Conservation (phyloP, 2,113 vertebrate genomes). For the Alces alces region DNA sequence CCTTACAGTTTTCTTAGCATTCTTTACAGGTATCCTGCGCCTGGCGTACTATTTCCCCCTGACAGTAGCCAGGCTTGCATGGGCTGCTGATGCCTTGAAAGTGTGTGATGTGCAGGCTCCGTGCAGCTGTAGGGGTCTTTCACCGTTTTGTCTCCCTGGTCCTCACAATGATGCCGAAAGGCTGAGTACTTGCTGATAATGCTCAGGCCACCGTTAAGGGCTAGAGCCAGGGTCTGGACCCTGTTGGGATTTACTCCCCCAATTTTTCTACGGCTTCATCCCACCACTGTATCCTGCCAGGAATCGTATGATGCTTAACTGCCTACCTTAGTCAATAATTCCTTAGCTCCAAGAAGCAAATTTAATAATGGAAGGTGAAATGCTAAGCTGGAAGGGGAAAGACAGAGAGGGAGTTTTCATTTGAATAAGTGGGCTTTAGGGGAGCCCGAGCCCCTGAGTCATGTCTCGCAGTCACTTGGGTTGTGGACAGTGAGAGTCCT, state of each 20-base stretch:
- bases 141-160: neutral
- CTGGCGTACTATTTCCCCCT: neutral
- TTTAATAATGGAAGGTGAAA: neutral
- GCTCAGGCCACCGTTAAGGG: neutral
- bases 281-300: neutral
- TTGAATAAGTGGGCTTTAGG: neutral
- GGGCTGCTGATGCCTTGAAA: neutral
- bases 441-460: neutral
- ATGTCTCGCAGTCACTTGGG: neutral
- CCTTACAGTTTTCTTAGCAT: neutral
- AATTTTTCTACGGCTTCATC: neutral
- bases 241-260: neutral
- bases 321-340: neutral
- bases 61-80: neutral
- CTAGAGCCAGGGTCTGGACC: neutral
- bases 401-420: neutral
- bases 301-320: neutral
- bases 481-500: neutral
- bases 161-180: neutral
- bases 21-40: neutral
- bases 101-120: neutral
- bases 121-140: neutral
- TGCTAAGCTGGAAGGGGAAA: neutral
- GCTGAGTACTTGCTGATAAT: neutral
- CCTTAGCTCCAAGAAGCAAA: neutral